Evolutionary conservation across 2,888 invertebrate genomes (phyloP).

Genomic region (Eilema sororculum): DNA sequence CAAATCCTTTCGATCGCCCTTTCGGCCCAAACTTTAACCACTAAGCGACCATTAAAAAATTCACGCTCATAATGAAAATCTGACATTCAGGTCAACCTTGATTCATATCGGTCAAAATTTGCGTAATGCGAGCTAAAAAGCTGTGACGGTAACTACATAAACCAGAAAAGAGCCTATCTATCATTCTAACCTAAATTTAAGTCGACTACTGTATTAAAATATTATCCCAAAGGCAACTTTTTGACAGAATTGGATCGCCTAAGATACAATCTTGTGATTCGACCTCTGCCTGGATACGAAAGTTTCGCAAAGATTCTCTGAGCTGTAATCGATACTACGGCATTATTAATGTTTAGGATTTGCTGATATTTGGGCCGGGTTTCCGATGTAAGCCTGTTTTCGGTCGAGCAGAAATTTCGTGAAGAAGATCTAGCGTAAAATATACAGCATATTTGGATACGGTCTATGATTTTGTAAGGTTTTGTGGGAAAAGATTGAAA

Average conservation of each 20-base stretch:
- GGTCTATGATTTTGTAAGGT: not conserved
- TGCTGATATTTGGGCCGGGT: conserved; percentile 21
- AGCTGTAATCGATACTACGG: conserved; percentile 42
- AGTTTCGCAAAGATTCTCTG: conserved; percentile 28
- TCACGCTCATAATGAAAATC: not conserved
- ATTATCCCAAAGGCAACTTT: not conserved
- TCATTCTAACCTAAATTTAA: not conserved
- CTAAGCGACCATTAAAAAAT: not conserved
- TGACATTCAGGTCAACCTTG: not conserved
- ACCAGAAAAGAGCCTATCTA: not conserved
- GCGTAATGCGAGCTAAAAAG: not conserved
- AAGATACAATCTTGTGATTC: conserved; percentile 24
- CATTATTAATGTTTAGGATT: conserved; percentile 41
- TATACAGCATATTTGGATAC: not conserved
- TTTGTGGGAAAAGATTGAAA: too few species aligned
- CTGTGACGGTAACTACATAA: not conserved
- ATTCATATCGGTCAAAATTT: not conserved
- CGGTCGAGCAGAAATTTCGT: not conserved
- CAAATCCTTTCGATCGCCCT: too few species aligned
- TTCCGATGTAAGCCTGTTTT: conserved; percentile 12
- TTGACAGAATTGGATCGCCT: conserved; percentile 13
- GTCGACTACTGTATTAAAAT: not conserved
- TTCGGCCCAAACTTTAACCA: too few species aligned
- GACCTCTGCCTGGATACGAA: conserved; percentile 21
- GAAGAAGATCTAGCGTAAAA: not conserved